Evolutionary conservation across 2,113 vertebrate species (phyloP).

Genomic region (Prunella fulvescens): DNA sequence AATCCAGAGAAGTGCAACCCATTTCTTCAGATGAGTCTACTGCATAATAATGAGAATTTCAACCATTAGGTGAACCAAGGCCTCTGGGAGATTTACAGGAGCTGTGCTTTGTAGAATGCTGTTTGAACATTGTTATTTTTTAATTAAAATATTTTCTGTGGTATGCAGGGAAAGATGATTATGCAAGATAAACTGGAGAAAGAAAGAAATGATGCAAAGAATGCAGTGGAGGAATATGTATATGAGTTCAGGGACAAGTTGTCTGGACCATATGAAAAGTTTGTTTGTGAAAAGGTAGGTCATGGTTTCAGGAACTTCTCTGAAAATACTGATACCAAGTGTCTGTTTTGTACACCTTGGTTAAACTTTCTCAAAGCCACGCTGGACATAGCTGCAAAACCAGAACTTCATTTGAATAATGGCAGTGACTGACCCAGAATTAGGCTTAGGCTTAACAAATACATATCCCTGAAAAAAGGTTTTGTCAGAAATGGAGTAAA

Average conservation of each 20-base stretch:
- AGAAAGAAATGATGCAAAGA: conserved; percentile 81
- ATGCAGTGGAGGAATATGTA: conserved; percentile 81
- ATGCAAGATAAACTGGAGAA: conserved; percentile 82
- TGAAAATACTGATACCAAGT: not conserved
- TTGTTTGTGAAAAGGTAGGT: conserved; percentile 73
- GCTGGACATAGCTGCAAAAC: not conserved
- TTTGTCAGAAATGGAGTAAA: not conserved
- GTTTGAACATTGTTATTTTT: not conserved
- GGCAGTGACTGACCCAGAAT: not conserved
- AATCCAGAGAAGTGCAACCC: not conserved
- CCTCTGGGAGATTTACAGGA: not conserved
- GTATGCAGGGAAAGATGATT: conserved; percentile 78
- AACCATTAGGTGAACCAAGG: not conserved
- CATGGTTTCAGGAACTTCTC: not conserved
- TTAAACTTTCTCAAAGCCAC: not conserved
- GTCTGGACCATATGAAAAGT: conserved; percentile 73
- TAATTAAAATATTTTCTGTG: not conserved
- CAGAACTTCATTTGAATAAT: not conserved
- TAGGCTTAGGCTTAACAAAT: not conserved
- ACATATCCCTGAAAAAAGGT: not conserved
- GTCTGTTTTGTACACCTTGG: not conserved
- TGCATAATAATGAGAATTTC: not conserved
- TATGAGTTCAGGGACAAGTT: conserved; percentile 82
- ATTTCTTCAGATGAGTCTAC: not conserved
- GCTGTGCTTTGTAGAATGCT: not conserved